Percentiles rank a stretch among this genome's conserved stretches.
Conservation (phyloP, 2,888 invertebrate genomes). For the Nomada ruficornis region DNA sequence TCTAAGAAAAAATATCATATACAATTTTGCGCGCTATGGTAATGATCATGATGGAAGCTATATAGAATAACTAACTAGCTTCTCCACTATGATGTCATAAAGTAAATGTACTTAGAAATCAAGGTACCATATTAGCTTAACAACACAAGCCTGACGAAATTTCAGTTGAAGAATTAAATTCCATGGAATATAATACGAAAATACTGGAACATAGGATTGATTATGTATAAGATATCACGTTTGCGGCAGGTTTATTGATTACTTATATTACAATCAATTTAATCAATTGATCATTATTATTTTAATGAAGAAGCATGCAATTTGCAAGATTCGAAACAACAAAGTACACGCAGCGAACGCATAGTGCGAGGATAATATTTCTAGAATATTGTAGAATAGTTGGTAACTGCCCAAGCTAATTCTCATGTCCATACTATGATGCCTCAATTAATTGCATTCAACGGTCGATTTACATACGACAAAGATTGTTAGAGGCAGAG, state of each 20-base stretch:
- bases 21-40: slow-evolving; percentile 30
- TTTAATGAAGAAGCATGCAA: neutral
- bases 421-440: neutral
- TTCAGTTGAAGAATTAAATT: slow-evolving; percentile 6
- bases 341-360: neutral
- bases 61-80: neutral
- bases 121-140: slow-evolving; percentile 14
- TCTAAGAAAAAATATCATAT: neutral
- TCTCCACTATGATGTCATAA: slow-evolving; percentile 24
- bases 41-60: slow-evolving; percentile 10
- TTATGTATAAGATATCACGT: neutral
- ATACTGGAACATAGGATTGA: neutral
- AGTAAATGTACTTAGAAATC: slow-evolving; percentile 26
- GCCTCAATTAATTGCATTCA: slow-evolving; percentile 24
- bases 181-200: neutral
- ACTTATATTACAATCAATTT: neutral
- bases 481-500: slow-evolving; percentile 15
- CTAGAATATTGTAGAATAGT: slow-evolving; percentile 23
- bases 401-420: slow-evolving; percentile 35
- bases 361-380: slow-evolving; percentile 29
- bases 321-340: no score
- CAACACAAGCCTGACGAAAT: neutral
- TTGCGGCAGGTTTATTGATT: neutral
- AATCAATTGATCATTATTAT: neutral
- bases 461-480: slow-evolving; percentile 25